Evolutionary conservation across 1,140 invertebrate species (phyloP).

Genomic region (Dendrolimus punctatus): DNA sequence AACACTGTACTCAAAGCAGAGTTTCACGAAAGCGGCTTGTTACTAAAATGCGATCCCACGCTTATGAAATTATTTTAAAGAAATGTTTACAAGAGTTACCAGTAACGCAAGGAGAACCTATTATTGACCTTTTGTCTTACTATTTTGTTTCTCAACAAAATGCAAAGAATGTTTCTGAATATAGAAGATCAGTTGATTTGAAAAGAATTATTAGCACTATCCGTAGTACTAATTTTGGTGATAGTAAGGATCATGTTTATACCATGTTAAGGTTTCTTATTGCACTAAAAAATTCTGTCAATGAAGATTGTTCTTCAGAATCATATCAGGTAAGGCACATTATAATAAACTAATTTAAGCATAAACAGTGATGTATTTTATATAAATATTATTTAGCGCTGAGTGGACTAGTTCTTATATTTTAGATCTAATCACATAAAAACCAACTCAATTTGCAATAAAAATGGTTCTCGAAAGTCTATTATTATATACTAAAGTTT

Average conservation of each 20-base stretch:
- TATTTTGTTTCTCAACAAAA: constrained; percentile 40
- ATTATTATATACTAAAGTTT: too few relatives aligned
- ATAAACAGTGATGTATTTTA: not conserved
- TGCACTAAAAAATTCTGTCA: constrained; percentile 30
- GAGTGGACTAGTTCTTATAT: not conserved
- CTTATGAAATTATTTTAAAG: constrained; percentile 56
- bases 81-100: constrained; percentile 29
- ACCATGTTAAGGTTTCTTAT: constrained; percentile 38
- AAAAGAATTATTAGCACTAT: constrained; percentile 38
- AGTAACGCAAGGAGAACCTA: constrained; percentile 25
- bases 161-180: constrained; percentile 47
- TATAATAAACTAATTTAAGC: not conserved
- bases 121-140: constrained; percentile 45
- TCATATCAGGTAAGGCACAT: constrained; percentile 40
- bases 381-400: not conserved
- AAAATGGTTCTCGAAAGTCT: too few relatives aligned
- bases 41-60: constrained; percentile 46
- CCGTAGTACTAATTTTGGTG: constrained; percentile 29
- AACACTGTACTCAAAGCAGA: constrained; percentile 34
- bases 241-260: constrained; percentile 32
- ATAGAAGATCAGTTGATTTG: constrained; percentile 39
- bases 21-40: constrained; percentile 37
- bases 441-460: too few relatives aligned
- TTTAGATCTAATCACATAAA: too few relatives aligned
- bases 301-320: constrained; percentile 36